phyloP scores from a whole-genome alignment of 2,888 invertebrate species.

The Eudasyphora cyanicolor region DNA sequence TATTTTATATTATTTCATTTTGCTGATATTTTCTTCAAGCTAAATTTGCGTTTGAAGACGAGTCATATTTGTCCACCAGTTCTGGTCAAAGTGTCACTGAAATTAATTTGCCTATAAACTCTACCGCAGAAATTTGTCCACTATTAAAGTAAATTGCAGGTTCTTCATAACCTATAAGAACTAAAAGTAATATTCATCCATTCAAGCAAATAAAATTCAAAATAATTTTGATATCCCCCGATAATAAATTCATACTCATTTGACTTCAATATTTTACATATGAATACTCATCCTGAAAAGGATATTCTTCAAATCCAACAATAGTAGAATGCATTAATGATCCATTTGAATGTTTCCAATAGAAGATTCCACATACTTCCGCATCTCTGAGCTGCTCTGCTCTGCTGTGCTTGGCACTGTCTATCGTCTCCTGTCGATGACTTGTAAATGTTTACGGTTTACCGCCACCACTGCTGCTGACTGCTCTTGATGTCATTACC shows the following conservation, averaged over 20 bases:
- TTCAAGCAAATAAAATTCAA: too few relatives aligned
- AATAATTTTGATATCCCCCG: neutral
- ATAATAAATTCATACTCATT: neutral
- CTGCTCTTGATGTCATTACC: neutral
- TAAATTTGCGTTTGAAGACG: too few relatives aligned
- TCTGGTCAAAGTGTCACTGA: too few relatives aligned
- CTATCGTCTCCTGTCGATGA: neutral
- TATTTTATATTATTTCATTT: too few relatives aligned
- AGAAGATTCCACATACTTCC: neutral
- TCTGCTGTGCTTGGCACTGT: neutral
- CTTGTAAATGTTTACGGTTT: neutral
- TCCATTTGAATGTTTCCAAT: neutral
- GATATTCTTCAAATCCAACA: neutral
- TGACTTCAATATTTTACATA: slow-evolving; percentile 1
- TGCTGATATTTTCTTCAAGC: too few relatives aligned
- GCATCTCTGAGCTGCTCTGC: neutral
- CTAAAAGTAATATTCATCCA: too few relatives aligned
- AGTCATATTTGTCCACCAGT: too few relatives aligned
- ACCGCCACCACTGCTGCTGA: neutral
- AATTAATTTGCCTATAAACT: too few relatives aligned
- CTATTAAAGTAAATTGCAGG: too few relatives aligned
- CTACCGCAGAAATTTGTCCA: too few relatives aligned
- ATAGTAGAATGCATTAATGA: neutral
- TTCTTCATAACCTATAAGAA: too few relatives aligned
- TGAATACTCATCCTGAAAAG: neutral